Evolutionary conservation across 2,113 vertebrate species (phyloP).

Genomic region (Tricholaema leucomelas): DNA sequence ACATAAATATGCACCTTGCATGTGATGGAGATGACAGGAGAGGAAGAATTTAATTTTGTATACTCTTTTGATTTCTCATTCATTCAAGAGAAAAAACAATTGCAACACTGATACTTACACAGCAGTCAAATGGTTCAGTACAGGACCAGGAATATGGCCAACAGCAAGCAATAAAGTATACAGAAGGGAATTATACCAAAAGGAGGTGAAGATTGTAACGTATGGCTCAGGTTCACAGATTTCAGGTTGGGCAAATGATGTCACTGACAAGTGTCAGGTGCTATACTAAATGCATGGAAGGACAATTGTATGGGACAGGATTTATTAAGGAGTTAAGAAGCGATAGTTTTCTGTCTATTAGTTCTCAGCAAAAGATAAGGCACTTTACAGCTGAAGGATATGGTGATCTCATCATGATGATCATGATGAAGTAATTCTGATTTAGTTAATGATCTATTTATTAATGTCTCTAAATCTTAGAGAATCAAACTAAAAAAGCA

Average conservation of each 20-base stretch:
- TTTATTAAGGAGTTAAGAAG: not conserved
- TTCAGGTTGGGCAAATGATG: not conserved
- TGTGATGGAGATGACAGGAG: not conserved
- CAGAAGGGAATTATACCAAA: not conserved
- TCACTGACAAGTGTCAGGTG: not conserved
- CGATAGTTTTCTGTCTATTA: not conserved
- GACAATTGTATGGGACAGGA: not conserved
- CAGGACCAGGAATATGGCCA: not conserved
- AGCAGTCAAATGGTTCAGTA: not conserved
- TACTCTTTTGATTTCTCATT: not conserved
- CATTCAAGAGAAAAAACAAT: not conserved
- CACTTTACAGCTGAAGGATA: not conserved
- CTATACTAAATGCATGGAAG: not conserved
- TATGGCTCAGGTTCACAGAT: not conserved
- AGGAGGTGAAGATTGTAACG: not conserved
- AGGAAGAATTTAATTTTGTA: not conserved
- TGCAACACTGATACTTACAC: not conserved
- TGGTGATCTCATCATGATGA: not conserved
- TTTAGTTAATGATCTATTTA: conserved; percentile 8
- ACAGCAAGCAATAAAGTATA: not conserved
- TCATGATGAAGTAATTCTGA: not conserved
- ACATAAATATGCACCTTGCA: not conserved
- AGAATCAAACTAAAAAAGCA: not conserved
- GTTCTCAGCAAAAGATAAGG: not conserved
- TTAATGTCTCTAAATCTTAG: not conserved